Conservation (phyloP, 2,113 vertebrate genomes). For the Neopipo cinnamomea region DNA sequence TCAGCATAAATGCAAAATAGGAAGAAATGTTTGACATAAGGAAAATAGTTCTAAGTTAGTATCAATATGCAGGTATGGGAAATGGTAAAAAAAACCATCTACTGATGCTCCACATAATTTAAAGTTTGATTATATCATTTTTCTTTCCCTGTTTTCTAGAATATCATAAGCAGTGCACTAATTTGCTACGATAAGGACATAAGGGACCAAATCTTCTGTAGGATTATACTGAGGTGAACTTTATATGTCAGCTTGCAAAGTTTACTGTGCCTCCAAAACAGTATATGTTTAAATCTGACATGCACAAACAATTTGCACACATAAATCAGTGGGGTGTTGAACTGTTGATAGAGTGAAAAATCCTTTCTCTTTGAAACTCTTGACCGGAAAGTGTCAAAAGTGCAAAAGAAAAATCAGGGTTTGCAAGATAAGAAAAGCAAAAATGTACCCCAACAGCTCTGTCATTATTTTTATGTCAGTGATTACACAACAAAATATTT, state of each 20-base stretch:
- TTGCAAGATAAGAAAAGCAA: background rate
- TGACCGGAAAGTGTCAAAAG: background rate
- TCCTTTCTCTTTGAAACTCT: background rate
- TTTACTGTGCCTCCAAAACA: background rate
- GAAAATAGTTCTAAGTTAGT: background rate
- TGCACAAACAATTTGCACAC: background rate
- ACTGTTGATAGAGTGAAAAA: background rate
- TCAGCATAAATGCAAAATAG: background rate
- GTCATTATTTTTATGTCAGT: background rate
- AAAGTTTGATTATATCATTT: background rate
- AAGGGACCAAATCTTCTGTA: background rate
- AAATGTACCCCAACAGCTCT: background rate
- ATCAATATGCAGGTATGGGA: background rate
- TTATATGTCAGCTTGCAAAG: background rate
- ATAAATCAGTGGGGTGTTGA: background rate
- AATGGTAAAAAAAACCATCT: background rate
- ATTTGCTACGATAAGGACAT: background rate
- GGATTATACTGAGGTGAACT: background rate
- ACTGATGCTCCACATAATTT: background rate
- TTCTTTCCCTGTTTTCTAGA: background rate
- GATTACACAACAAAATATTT: background rate
- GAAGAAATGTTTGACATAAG: background rate
- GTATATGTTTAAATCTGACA: background rate
- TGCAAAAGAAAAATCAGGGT: background rate
- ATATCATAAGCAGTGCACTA: background rate